These are phyloP conservation scores for Lamprotornis superbus DNA, from an alignment of 2,113 vertebrate genomes.

Conservation along the genomic window DNA sequence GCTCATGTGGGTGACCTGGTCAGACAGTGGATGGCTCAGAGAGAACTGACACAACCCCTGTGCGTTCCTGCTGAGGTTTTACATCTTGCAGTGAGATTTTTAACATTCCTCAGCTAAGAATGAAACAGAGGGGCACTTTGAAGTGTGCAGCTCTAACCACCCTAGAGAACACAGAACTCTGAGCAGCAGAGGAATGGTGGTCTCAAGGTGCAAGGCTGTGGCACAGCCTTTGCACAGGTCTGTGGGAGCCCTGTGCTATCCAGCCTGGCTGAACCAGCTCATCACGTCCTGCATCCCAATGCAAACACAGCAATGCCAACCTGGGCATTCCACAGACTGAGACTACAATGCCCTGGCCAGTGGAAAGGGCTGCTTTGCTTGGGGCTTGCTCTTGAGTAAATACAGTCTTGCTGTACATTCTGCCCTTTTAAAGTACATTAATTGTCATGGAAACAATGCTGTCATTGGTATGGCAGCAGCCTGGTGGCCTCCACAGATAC, in stretches of 20 bases:
- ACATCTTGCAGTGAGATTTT: not conserved
- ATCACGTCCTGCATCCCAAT: fast-evolving
- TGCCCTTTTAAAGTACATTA: slow-evolving; percentile 42
- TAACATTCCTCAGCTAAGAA: not conserved
- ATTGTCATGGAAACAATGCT: slow-evolving; percentile 51
- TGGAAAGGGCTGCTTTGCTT: not conserved
- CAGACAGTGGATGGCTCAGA: not conserved
- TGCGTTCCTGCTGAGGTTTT: not conserved
- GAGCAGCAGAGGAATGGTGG: not conserved
- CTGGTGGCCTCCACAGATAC: slow-evolving; percentile 9
- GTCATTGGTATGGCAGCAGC: slow-evolving; percentile 4
- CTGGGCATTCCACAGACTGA: not conserved
- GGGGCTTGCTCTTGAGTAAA: not conserved
- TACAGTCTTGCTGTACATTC: not conserved
- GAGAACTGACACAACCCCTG: not conserved
- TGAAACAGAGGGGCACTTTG: not conserved
- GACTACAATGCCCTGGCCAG: not conserved
- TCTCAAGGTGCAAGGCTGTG: not conserved
- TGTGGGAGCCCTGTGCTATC: not conserved
- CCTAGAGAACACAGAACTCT: not conserved
- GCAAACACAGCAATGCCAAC: fast-evolving
- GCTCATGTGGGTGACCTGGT: not conserved
- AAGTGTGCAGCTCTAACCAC: not conserved
- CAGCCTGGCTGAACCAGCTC: not conserved
- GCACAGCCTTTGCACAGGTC: not conserved